Percentiles rank a stretch among this genome's conserved stretches.
Evolutionary conservation across 2,888 invertebrate species (phyloP).

Genomic region (Parochlus steinenii): DNA sequence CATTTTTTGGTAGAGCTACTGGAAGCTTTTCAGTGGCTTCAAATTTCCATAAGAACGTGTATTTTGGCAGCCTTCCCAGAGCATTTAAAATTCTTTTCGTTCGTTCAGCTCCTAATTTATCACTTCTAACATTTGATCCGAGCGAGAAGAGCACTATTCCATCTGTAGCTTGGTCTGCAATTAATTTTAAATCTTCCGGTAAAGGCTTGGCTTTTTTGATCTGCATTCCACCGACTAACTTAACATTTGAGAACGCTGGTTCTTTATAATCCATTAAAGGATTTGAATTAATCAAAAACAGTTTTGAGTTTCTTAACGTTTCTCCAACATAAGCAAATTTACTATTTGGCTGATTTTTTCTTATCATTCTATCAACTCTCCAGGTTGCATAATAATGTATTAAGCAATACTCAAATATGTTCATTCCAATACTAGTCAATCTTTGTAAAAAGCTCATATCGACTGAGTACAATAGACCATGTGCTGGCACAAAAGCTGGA

Average conservation of each 20-base stretch:
- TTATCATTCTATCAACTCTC: not conserved
- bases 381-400: not conserved
- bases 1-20: constrained; percentile 9
- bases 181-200: constrained; percentile 5
- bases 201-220: constrained; percentile 11
- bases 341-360: constrained; percentile 1
- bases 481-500: constrained; percentile 16
- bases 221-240: constrained; percentile 15
- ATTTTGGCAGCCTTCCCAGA: constrained; percentile 1
- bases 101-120: constrained; percentile 5
- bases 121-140: constrained; percentile 11
- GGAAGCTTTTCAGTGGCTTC: constrained; percentile 9
- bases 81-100: constrained; percentile 4
- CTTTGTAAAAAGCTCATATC: constrained; percentile 6
- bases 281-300: constrained; percentile 12
- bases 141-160: constrained; percentile 8
- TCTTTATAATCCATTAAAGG: constrained; percentile 11
- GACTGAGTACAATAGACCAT: not conserved
- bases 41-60: constrained; percentile 11
- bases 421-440: not conserved
- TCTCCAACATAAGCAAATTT: not conserved
- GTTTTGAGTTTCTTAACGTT: constrained; percentile 1
- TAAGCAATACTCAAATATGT: not conserved
- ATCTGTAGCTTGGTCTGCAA: constrained; percentile 6
- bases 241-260: constrained; percentile 12